Percentiles rank a stretch among this genome's conserved stretches.
Evolutionary conservation across 2,113 vertebrate genomes (phyloP).

Genomic region (Lucifuga dentata): DNA sequence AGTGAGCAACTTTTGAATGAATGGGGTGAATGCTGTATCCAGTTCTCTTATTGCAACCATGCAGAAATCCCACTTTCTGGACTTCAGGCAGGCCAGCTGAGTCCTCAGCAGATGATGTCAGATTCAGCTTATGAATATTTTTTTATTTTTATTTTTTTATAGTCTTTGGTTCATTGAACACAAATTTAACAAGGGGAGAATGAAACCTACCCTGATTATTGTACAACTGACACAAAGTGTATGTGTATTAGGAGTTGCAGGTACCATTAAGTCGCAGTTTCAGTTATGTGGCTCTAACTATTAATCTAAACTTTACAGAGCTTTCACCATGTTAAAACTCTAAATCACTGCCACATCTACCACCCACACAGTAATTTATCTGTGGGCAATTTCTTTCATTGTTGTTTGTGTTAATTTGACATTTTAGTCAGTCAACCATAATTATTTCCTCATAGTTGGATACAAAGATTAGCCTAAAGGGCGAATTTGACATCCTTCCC

Average conservation of each 20-base stretch:
- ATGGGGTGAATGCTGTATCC: no score
- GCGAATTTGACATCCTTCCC: constrained; percentile 65
- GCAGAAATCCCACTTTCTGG: not conserved
- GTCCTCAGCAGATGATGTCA: not conserved
- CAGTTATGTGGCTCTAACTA: constrained; percentile 14
- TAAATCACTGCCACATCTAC: constrained; percentile 24
- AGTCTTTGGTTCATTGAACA: not conserved
- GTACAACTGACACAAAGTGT: not conserved
- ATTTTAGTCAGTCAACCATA: constrained; percentile 66
- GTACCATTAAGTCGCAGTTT: constrained; percentile 11
- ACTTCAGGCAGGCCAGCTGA: no score
- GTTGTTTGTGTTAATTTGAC: constrained; percentile 63
- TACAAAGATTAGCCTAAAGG: constrained; percentile 75
- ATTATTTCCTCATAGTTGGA: constrained; percentile 66
- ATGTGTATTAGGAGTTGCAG: constrained; percentile 1
- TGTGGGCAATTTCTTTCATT: constrained; percentile 20
- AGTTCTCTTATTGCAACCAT: no score
- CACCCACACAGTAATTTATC: constrained; percentile 37
- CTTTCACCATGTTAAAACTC: constrained; percentile 27
- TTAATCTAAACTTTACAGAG: constrained; percentile 41
- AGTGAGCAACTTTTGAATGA: no score
- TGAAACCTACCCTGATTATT: not conserved
- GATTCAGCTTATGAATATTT: no score
- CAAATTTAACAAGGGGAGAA: not conserved
- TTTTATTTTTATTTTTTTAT: not conserved